A percentile compares a stretch with the other conserved stretches of the same genome.
Evolutionary conservation across 2,888 invertebrate genomes (phyloP).

Genomic region (Mythimna ferrago): DNA sequence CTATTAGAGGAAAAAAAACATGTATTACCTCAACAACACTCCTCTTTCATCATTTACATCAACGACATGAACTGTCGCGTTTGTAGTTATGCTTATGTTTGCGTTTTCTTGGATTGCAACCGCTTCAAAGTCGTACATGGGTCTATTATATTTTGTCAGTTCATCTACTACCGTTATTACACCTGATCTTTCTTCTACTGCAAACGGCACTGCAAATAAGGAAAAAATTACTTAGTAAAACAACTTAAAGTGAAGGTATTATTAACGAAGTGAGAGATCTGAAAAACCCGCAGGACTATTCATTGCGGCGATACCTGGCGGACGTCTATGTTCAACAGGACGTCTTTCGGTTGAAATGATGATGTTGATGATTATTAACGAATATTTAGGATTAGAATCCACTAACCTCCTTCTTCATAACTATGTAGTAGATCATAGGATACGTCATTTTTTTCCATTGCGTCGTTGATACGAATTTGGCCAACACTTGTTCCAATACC

Average conservation of each 20-base stretch:
- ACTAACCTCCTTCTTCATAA: slow-evolving; percentile 95
- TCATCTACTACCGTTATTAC: slow-evolving; percentile 96
- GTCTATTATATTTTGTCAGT: slow-evolving; percentile 92
- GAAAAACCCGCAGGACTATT: no score
- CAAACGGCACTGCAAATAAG: slow-evolving; percentile 95
- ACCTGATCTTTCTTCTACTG: slow-evolving; percentile 96
- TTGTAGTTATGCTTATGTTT: slow-evolving; percentile 94
- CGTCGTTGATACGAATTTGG: slow-evolving; percentile 94
- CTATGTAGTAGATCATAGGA: slow-evolving; percentile 96
- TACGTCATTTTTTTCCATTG: slow-evolving; percentile 92
- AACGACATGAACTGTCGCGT: slow-evolving; percentile 96
- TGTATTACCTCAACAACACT: slow-evolving; percentile 90
- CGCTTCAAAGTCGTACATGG: slow-evolving; percentile 95
- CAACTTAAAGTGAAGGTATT: background rate
- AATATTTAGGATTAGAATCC: background rate
- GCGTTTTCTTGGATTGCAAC: slow-evolving; percentile 92
- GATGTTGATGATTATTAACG: background rate
- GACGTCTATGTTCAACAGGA: no score
- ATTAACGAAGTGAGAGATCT: background rate
- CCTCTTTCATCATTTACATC: slow-evolving; percentile 94
- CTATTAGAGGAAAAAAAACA: slow-evolving; percentile 12
- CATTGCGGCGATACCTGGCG: no score
- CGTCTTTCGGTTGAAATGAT: no score
- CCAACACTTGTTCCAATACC: slow-evolving; percentile 96
- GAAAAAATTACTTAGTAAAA: background rate